Base-by-base conservation (phyloP, 2,113 vertebrate genomes). In the Cyprinodon variegatus region DNA sequence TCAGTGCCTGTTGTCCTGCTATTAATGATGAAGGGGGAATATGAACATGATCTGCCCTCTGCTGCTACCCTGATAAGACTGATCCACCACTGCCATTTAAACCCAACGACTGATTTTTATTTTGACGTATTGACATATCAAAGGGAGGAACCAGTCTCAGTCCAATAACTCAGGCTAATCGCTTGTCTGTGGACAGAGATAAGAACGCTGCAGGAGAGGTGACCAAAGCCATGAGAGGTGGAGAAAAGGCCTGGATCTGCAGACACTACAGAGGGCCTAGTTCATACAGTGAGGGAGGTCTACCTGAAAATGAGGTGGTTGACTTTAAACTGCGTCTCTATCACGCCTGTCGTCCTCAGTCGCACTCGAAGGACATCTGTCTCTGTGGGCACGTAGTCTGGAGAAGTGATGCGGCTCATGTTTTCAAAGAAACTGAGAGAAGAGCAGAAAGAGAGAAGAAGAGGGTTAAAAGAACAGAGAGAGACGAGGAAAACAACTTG, bases 271-370 rank as follows among this genome's bases (percentile, higher is more conserved):
- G 41, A 45, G 43, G 43, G 43, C 48, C 15, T 75, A 9, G 22
- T 48, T 59, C 12, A 45, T 45, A 45, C 43, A 45, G 43, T 11
- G 61, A 29, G 36, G 50, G 45, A 41, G 45, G 29, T 73, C 77
- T 93, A 95, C 94, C 94, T 94, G 93, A 95, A 93, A 61, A 92
- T 71, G 64, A 94, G 90, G 76, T 93, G 93, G 59, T 85, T 92
- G 86, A 95, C 92, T 83, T 94, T 93, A 81, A 95, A 94, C 90
- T 95, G 93, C 29, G 94, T 95, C 86, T 94, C 94, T 9, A 95
- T 94, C 50, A 95, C 93, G 0, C 94, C 93, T 0, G 92, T 93
- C 0, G 94, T 94, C 88, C 93, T 91, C 72, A 94, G 90, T 29
- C 94, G 85, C 4, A 94, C 94, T 40, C 94, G 85, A 72, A 95